Evolutionary conservation across 2,797 vertebrate species (phyloP), one percentile per base, ranked within the genome.

Genomic region (Petrocephalus sullivani): DNA sequence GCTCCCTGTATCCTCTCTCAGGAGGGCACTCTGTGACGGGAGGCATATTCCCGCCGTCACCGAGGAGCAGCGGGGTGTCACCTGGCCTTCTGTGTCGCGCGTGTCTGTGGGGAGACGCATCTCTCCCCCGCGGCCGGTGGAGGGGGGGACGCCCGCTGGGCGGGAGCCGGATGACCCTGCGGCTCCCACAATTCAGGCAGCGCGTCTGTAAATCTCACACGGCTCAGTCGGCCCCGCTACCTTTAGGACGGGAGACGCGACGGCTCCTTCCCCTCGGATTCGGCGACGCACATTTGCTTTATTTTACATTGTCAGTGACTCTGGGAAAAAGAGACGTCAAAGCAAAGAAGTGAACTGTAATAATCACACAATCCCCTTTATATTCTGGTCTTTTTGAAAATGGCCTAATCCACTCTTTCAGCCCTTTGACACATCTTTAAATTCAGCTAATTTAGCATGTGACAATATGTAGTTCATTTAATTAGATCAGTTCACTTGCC

Each of bases 381-480:
- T 71, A 33, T 33, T 71, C 33, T 37, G 14, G 1, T 37, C 64
- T 16, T 54, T 51, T 23, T 53, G 81, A 81, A 21, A 53, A 51
- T 0, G 16, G 81, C n/a, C 9, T 83, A 21, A 16, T 83, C 23
- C 14, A 16, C 12, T 85, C 56, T 54, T 56, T 28, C 8, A 14
- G 83, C 53, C 23, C 53, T 21, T 56, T 23, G 53, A 57, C 23
- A 56, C 23, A 19, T 54, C 83, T 85, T 84, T 21, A 82, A 56
- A 54, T 53, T 53, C 51, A 84, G 51, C 83, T 85, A 57, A 33
- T 85, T 85, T 85, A 28, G 21, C 23, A 56, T 56, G 49, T 33
- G 83, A 85, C n/a, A 57, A 57, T 85, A 28, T 85, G 51, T 85
- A 85, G 83, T 85, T 85, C 83, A 85, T 56, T 85, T 85, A 85